Evolutionary conservation across 2,888 invertebrate genomes (phyloP).

Genomic region (Tetranychus truncatus): DNA sequence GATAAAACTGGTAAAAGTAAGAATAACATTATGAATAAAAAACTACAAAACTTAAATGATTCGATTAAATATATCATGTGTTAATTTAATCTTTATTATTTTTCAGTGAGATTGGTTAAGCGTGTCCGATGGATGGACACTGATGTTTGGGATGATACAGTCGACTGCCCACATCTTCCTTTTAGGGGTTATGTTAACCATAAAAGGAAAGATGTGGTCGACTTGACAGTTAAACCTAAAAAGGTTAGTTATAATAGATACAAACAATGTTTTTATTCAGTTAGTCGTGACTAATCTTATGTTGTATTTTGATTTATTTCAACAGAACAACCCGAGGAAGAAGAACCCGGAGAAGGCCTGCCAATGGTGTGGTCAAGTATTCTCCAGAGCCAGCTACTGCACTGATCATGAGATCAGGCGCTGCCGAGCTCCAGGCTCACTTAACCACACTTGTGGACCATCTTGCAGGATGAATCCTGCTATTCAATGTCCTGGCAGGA

Average conservation of each 20-base stretch:
- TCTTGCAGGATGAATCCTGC: neutral
- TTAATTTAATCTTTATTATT: too few relatives aligned
- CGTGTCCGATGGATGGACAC: neutral
- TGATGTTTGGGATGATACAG: neutral
- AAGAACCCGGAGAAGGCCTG: neutral
- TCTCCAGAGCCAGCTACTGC: neutral
- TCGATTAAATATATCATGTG: too few relatives aligned
- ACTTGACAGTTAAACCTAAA: neutral
- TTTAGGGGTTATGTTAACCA: neutral
- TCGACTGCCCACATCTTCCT: neutral
- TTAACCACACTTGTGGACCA: neutral
- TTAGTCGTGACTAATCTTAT: too few relatives aligned
- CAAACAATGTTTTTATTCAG: neutral
- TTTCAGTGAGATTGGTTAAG: neutral
- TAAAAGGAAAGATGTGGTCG: neutral
- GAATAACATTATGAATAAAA: too few relatives aligned
- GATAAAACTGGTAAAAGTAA: neutral
- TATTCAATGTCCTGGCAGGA: neutral
- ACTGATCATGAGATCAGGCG: neutral
- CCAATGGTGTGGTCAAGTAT: neutral
- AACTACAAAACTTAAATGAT: too few relatives aligned
- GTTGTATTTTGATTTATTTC: neutral
- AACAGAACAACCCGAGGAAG: neutral
- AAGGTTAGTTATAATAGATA: too few relatives aligned
- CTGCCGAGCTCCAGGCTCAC: neutral